Evolutionary conservation across 2,888 invertebrate species (phyloP).

Genomic region (Pseudoips prasinana): DNA sequence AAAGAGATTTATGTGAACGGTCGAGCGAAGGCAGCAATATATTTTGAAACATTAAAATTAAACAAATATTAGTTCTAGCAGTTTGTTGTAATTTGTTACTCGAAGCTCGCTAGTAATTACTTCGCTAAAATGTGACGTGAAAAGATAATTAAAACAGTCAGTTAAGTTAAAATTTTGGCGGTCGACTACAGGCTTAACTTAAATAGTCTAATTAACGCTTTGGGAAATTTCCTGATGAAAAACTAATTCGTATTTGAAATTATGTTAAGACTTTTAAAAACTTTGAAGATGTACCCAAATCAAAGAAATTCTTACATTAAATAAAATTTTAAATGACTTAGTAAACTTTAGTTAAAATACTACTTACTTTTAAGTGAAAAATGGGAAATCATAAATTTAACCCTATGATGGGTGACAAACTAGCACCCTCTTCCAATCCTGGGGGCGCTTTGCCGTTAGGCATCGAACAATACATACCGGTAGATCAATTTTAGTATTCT

Average conservation of each 20-base stretch:
- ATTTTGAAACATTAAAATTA: slow-evolving; percentile 28
- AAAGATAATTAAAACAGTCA: slow-evolving; percentile 37
- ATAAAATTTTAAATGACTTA: too few relatives aligned
- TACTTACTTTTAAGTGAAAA: too few relatives aligned
- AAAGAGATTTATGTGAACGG: slow-evolving; percentile 37
- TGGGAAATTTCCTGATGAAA: slow-evolving; percentile 26
- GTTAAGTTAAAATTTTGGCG: slow-evolving; percentile 30
- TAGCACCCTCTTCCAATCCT: too few relatives aligned
- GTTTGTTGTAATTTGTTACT: slow-evolving; percentile 22
- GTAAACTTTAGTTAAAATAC: too few relatives aligned
- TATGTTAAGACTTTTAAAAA: too few relatives aligned
- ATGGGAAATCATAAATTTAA: too few relatives aligned
- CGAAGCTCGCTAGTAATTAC: slow-evolving; percentile 27
- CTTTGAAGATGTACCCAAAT: too few relatives aligned
- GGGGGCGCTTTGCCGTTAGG: too few relatives aligned
- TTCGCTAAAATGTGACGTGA: slow-evolving; percentile 28
- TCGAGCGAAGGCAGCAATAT: slow-evolving; percentile 24
- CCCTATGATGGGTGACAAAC: too few relatives aligned
- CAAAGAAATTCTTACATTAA: too few relatives aligned
- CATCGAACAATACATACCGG: too few relatives aligned
- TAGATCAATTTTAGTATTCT: too few relatives aligned
- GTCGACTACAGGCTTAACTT: slow-evolving; percentile 32
- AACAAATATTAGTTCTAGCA: slow-evolving; percentile 21
- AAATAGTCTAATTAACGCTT: slow-evolving; percentile 36
- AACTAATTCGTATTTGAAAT: slow-evolving; percentile 23